Conservation (phyloP, 2,888 invertebrate genomes). For the Calliphora vomitoria region DNA sequence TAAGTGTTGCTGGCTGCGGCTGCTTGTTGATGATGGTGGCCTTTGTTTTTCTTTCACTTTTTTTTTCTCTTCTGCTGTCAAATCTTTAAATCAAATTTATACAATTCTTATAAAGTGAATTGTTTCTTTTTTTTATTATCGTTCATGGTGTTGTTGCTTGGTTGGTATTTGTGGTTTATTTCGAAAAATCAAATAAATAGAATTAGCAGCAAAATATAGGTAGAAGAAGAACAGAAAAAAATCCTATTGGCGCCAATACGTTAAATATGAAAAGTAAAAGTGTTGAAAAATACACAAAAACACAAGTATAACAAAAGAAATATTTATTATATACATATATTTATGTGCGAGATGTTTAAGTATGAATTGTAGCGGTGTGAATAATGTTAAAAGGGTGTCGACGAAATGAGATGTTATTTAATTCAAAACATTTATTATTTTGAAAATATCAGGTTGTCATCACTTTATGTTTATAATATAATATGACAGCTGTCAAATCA, state of each 20-base stretch:
- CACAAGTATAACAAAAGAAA: not conserved
- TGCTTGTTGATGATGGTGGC: not conserved
- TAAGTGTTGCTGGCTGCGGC: conserved; percentile 3
- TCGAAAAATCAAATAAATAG: conserved; percentile 12
- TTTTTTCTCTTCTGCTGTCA: not conserved
- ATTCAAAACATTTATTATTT: not conserved
- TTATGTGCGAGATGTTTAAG: not conserved
- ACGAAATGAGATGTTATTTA: not conserved
- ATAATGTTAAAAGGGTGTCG: conserved; percentile 27
- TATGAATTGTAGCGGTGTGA: conserved; percentile 25
- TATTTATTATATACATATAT: not conserved
- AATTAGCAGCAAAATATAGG: not conserved
- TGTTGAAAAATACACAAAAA: conserved; percentile 51
- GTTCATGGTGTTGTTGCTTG: not conserved
- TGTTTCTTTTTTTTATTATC: not conserved
- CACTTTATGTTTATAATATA: no score
- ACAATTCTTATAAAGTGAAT: conserved; percentile 11
- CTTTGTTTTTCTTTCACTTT: not conserved
- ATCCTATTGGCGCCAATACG: conserved; percentile 60
- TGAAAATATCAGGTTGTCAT: not conserved
- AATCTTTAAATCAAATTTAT: conserved; percentile 41
- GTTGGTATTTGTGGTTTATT: conserved; percentile 14
- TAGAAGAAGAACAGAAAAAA: conserved; percentile 27
- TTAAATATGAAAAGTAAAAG: conserved; percentile 54
- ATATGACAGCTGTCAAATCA: no score